Evolutionary conservation across 2,888 invertebrate genomes (phyloP).

Genomic region (Adineta ricciae): DNA sequence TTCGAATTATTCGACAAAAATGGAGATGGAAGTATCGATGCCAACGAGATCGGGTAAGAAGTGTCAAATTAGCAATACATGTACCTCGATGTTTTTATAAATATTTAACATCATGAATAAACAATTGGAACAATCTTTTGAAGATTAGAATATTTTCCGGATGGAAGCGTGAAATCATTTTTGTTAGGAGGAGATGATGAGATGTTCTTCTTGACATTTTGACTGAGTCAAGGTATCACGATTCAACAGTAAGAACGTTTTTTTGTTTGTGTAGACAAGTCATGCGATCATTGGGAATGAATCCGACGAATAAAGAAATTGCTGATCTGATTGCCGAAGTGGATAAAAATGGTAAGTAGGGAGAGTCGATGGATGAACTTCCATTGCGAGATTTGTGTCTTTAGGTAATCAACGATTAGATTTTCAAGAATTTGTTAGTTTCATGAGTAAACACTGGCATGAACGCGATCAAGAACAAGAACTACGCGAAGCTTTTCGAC

Average conservation of each 20-base stretch:
- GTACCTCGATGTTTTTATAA: no score
- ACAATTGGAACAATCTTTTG: no score
- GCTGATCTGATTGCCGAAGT: slow-evolving; percentile 4
- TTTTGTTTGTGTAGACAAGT: not conserved
- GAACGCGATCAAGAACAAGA: slow-evolving; percentile 19
- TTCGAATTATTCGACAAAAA: slow-evolving; percentile 5
- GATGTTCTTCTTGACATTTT: no score
- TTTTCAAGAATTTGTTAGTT: not conserved
- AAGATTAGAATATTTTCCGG: no score
- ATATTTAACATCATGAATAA: no score
- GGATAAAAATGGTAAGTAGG: not conserved
- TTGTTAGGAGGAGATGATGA: no score
- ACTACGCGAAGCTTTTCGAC: slow-evolving; percentile 14
- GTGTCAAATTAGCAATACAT: no score
- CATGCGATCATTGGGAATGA: not conserved
- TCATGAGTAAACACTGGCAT: slow-evolving; percentile 10
- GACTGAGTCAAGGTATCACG: no score
- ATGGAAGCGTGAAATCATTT: no score
- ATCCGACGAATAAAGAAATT: slow-evolving; percentile 19
- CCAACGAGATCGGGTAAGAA: not conserved
- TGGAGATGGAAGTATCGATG: not conserved
- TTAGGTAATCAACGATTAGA: slow-evolving; percentile 12
- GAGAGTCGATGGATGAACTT: not conserved
- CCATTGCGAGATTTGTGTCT: not conserved
- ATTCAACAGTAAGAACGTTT: no score